Percentiles rank a stretch among this genome's conserved stretches.
phyloP scores from a whole-genome alignment of 2,113 vertebrate genomes.

The Steatornis caripensis region DNA sequence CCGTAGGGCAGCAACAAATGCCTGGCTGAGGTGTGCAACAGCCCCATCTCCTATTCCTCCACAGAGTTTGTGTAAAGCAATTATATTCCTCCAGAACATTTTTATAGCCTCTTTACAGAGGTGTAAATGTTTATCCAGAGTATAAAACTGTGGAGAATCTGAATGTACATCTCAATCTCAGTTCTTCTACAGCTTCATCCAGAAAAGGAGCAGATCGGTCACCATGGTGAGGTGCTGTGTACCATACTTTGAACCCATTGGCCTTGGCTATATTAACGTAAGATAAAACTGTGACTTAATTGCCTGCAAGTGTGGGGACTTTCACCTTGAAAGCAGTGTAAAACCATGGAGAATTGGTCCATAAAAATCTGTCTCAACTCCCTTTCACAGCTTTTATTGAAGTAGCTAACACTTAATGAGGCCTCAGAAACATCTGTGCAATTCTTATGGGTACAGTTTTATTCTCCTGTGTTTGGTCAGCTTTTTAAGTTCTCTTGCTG shows the following conservation, averaged over 20 bases:
- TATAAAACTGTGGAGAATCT: background rate
- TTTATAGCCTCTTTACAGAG: background rate
- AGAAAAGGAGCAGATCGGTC: background rate
- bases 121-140: background rate
- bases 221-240: background rate
- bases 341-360: background rate
- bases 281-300: background rate
- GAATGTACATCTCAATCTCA: background rate
- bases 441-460: background rate
- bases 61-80: background rate
- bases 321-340: background rate
- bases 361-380: background rate
- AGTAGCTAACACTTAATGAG: background rate
- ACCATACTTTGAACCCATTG: background rate
- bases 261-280: background rate
- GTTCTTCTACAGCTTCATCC: background rate
- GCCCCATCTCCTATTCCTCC: background rate
- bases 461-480: background rate
- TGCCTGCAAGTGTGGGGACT: background rate
- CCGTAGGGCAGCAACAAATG: background rate
- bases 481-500: background rate
- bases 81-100: background rate
- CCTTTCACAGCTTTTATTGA: background rate
- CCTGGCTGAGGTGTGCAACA: background rate
- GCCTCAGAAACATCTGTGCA: background rate